phyloP scores from a whole-genome alignment of 2,888 invertebrate species.

The Operophtera brumata region DNA sequence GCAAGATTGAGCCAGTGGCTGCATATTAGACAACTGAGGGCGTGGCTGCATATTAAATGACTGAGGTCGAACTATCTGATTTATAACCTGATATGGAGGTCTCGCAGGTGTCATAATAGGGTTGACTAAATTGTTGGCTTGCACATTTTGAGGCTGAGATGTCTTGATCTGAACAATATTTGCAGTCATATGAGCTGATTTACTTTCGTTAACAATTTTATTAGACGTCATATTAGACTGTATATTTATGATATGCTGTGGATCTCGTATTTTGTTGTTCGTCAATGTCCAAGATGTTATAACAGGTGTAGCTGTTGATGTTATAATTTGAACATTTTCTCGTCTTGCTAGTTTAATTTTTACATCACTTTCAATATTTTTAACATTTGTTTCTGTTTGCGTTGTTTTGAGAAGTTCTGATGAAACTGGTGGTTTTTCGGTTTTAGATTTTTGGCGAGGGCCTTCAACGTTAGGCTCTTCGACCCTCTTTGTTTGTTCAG shows the following conservation, averaged over 20 bases:
- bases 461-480: slow-evolving; percentile 41
- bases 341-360: slow-evolving; percentile 60
- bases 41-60: slow-evolving; percentile 69
- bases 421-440: slow-evolving; percentile 6
- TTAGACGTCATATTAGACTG: slow-evolving; percentile 46
- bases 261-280: slow-evolving; percentile 71
- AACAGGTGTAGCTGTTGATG: slow-evolving; percentile 73
- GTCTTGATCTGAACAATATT: slow-evolving; percentile 73
- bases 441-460: slow-evolving; percentile 15
- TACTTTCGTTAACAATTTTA: slow-evolving; percentile 60
- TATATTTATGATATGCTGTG: slow-evolving; percentile 58
- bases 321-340: slow-evolving; percentile 58
- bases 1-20: slow-evolving; percentile 51
- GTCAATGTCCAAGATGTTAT: slow-evolving; percentile 80
- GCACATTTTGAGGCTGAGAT: slow-evolving; percentile 52
- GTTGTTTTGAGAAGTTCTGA: slow-evolving; percentile 10
- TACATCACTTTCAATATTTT: slow-evolving; percentile 53
- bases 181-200: slow-evolving; percentile 63
- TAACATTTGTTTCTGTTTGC: slow-evolving; percentile 52
- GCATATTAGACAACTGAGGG: slow-evolving; percentile 54
- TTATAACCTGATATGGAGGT: slow-evolving; percentile 72
- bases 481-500: slow-evolving; percentile 60
- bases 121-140: slow-evolving; percentile 52
- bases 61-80: slow-evolving; percentile 64
- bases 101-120: slow-evolving; percentile 61